phyloP scores from a whole-genome alignment of 2,888 invertebrate genomes.

The Glyphotaelius pellucidus region DNA sequence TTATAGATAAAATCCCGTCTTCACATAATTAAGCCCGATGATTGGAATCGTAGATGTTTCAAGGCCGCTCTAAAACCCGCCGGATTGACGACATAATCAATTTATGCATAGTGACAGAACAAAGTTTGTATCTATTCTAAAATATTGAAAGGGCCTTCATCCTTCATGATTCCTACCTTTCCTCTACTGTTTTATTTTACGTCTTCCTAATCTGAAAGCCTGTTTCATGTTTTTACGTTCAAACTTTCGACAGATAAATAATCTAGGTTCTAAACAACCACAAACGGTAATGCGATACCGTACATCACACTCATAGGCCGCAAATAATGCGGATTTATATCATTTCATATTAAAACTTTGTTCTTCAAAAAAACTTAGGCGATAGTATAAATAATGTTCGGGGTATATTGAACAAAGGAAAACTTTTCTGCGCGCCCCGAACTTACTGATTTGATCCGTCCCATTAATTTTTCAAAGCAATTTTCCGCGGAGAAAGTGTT shows the following conservation, averaged over 20 bases:
- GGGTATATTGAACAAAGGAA: background rate
- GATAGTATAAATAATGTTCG: background rate
- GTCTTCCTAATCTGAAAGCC: background rate
- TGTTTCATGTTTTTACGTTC: background rate
- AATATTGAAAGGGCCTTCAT: background rate
- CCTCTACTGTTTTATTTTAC: background rate
- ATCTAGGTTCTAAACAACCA: background rate
- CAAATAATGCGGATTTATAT: background rate
- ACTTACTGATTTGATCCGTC: constrained; percentile 3
- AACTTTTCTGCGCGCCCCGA: background rate
- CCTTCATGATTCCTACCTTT: background rate
- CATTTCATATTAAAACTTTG: background rate
- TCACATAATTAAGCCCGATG: too few relatives aligned
- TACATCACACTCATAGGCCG: background rate
- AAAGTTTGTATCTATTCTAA: too few relatives aligned
- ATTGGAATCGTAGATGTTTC: too few relatives aligned
- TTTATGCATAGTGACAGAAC: too few relatives aligned
- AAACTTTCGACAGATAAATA: background rate
- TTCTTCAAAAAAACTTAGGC: background rate
- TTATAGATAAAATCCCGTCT: too few relatives aligned
- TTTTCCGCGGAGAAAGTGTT: background rate
- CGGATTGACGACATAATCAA: too few relatives aligned
- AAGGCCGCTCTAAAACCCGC: too few relatives aligned
- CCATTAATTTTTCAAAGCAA: constrained; percentile 19
- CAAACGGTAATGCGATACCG: constrained; percentile 2